These are phyloP conservation scores for Luffia ferchaultella DNA, from an alignment of 2,888 invertebrate species.

Conservation along the genomic window DNA sequence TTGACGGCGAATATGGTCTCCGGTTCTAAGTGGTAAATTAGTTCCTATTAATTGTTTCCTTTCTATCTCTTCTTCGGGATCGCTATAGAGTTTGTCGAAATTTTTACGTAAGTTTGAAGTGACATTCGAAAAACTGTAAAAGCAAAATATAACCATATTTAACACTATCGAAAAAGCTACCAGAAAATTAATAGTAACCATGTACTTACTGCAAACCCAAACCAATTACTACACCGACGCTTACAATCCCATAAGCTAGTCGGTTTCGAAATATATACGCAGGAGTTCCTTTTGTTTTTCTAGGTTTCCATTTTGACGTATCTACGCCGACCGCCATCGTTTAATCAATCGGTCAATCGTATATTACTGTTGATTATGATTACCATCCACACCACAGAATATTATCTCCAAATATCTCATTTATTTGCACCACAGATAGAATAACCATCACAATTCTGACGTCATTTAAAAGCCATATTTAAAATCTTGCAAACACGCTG, in stretches of 20 bases:
- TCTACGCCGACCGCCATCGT: conserved; percentile 61
- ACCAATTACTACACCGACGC: conserved; percentile 42
- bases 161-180: background rate
- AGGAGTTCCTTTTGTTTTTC: conserved; percentile 72
- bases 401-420: too few relatives aligned
- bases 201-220: conserved; percentile 56
- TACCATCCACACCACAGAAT: too few relatives aligned
- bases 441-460: too few relatives aligned
- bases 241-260: conserved; percentile 51
- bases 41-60: conserved; percentile 42
- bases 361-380: too few relatives aligned
- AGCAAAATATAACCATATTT: background rate
- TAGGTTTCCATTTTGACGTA: conserved; percentile 69
- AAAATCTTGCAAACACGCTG: too few relatives aligned
- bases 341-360: too few relatives aligned
- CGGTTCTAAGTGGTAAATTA: conserved; percentile 31
- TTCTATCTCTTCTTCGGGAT: conserved; percentile 49
- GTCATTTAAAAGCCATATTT: too few relatives aligned
- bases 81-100: conserved; percentile 35
- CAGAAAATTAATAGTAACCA: conserved; percentile 6
- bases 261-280: conserved; percentile 63
- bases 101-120: conserved; percentile 33
- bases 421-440: too few relatives aligned
- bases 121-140: conserved; percentile 30
- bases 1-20: conserved; percentile 26